Evolutionary conservation across 2,797 vertebrate genomes (phyloP).

Genomic region (Fringilla coelebs): DNA sequence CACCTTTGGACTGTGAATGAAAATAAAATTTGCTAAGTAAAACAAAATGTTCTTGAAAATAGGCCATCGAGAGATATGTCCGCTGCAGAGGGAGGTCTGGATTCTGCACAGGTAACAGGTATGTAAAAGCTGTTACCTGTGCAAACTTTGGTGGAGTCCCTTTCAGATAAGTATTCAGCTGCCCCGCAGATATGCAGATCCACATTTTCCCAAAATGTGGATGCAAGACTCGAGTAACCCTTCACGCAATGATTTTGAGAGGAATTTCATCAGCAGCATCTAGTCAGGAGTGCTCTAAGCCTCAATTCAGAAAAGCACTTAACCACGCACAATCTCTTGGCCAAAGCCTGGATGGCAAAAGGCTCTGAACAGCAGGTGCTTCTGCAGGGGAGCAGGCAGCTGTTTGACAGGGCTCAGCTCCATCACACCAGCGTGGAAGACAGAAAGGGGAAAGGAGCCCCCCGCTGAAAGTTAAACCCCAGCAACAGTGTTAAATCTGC

Average conservation of each 20-base stretch:
- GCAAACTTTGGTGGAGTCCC: neutral
- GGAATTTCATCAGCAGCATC: neutral
- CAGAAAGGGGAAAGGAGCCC: neutral
- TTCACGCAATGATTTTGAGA: neutral
- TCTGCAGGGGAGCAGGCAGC: neutral
- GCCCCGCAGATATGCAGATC: neutral
- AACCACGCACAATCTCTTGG: neutral
- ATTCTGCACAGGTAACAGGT: neutral
- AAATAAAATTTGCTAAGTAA: slow-evolving; percentile 1
- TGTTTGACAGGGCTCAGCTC: neutral
- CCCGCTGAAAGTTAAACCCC: neutral
- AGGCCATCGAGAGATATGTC: neutral
- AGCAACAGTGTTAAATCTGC: neutral
- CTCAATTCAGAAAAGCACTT: neutral
- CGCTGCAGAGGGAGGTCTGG: neutral
- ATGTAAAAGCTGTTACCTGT: neutral
- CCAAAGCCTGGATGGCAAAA: neutral
- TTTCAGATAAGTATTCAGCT: neutral
- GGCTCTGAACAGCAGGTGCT: neutral
- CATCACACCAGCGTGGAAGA: neutral
- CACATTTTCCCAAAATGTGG: neutral
- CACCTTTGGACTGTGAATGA: slow-evolving; percentile 13
- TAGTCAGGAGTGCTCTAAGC: neutral
- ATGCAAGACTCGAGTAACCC: neutral
- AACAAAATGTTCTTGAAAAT: slow-evolving; percentile 12